Evolutionary conservation across 23 tunicate species (phyloP).

Genomic region (Diplosoma virens): DNA sequence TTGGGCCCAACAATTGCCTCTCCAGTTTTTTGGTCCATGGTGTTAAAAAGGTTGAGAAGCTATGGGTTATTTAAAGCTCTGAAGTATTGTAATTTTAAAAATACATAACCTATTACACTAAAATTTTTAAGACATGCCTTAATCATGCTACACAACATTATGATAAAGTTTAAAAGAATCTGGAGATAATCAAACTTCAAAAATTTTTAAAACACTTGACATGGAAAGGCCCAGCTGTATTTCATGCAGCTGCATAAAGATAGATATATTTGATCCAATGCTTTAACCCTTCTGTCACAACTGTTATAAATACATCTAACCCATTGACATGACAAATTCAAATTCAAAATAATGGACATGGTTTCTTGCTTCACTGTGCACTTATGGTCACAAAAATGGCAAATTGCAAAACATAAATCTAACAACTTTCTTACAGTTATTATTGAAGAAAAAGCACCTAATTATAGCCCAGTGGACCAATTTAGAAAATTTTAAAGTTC

Average conservation of each 20-base stretch:
- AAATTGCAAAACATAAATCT: neutral
- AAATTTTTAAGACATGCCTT: too few species aligned
- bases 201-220: too few species aligned
- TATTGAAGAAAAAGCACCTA: neutral
- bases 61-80: too few species aligned
- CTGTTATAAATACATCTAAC: neutral
- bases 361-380: neutral
- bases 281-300: neutral
- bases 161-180: too few species aligned
- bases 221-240: too few species aligned
- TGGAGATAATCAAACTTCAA: too few species aligned
- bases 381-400: neutral
- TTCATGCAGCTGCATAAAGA: neutral
- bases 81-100: too few species aligned
- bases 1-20: too few species aligned
- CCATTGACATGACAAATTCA: neutral
- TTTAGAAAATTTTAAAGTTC: neutral
- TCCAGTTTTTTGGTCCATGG: too few species aligned
- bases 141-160: too few species aligned
- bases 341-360: neutral
- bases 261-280: neutral
- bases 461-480: neutral
- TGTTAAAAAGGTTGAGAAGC: too few species aligned
- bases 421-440: neutral
- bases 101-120: too few species aligned